Evolutionary conservation across 2,888 invertebrate species (phyloP), one percentile per base, ranked within the genome.

Genomic region (Prosapia bicincta): DNA sequence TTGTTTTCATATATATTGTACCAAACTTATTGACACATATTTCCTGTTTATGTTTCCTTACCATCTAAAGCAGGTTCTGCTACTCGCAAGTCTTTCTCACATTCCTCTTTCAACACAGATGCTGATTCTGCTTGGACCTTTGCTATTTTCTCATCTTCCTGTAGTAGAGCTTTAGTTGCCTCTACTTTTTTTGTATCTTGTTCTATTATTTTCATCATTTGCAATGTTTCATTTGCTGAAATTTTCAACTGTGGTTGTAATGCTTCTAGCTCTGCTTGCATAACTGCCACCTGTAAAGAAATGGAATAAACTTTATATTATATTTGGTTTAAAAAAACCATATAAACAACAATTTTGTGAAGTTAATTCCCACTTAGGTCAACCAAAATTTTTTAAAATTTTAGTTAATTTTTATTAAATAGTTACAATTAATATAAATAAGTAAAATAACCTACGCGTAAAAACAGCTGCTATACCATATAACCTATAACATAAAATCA

Each of bases 11-110:
- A n/a, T n/a, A n/a, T n/a, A n/a, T n/a, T n/a, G n/a, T n/a, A n/a
- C n/a, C n/a, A n/a, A n/a, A n/a, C n/a, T n/a, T n/a, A n/a, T n/a
- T n/a, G n/a, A n/a, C n/a, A n/a, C n/a, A n/a, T n/a, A n/a, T n/a
- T n/a, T n/a, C n/a, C n/a, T n/a, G 30, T 5, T 9, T 30, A 9
- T 30, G 30, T 6, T 30, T 30, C 9, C 30, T 2, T 38, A 81
- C 81, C 91, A 85, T 94, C 93, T 76, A 96, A 87, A 82, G 94
- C 92, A 3, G 96, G 96, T 79, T 96, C 88, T 6, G 95, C 95
- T 81, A 93, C 89, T 0, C 97, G 96, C 81, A 98, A 88, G 85
- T 98, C 97, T 76, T 94, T 93, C 86, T 97, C 96, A 84, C 97
- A 98, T 84, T 98, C 98, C 79, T 88, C 88, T 85, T 96, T 96